Base-by-base conservation (phyloP, 30 jellyfish, hydroid and myxozoan genomes). In the Calvadosia cruxmelitensis region DNA sequence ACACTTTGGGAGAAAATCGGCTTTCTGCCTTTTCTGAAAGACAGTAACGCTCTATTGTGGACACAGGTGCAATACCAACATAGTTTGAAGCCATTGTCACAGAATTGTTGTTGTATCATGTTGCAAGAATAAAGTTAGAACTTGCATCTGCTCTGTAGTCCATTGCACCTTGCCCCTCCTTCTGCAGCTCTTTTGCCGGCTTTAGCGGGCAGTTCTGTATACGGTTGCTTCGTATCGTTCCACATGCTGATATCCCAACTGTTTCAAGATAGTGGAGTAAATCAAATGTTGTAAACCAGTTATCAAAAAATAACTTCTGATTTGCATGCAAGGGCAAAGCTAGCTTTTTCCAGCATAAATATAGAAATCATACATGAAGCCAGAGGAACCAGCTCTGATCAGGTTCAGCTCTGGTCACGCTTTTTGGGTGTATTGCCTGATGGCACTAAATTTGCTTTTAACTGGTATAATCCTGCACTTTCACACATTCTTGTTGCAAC, bases 211-310 rank as follows among this genome's bases (percentile, higher is more conserved):
- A 82, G 0, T 79, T 84, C n/a, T n/a, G n/a, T n/a, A n/a, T n/a
- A 34, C 94, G 69, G 61, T 82, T 82, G 7, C 31, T 33, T 69
- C 94, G 69, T 69, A 82, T 69, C 35, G 92, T 82, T 16, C 94
- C 94, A 35, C 26, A 73, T 52, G 92, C 83, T 48, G 32, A 49
- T 30, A 75, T 75, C 24, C 72, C 92, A 33, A 26, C 26, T 51
- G 34, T 63, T 69, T 82, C 76, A 64, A 82, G 61, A 71, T 75
- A 74, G 32, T 49, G 48, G 57, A 82, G 30, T 12, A 75, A 76
- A 29, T 68, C 92, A 64, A 67, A 25, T 0, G 94, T 82, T 10
- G 79, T 50, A 52, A 76, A 75, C 85, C 94, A 82, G 74, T 82
- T 74, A 31, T 82, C 94, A 70, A 76, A 82, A 52, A 75, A 76